phyloP scores from a whole-genome alignment of 2,888 invertebrate genomes.

The Ethmia dodecea region DNA sequence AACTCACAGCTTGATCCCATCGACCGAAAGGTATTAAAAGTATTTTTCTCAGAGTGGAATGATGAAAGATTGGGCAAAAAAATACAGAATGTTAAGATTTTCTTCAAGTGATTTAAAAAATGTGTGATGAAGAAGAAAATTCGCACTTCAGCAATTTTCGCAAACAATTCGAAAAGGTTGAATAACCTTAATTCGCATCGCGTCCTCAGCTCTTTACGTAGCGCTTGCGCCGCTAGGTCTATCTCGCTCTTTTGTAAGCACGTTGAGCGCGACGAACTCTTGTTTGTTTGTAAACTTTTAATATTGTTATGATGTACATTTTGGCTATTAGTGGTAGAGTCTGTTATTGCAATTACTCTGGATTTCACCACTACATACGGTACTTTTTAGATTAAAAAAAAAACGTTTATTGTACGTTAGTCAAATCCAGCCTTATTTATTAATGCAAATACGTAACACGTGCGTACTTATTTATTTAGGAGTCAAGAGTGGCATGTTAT shows the following conservation, averaged over 20 bases:
- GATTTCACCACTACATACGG: slow-evolving; percentile 6
- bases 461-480: slow-evolving; percentile 8
- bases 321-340: slow-evolving; percentile 17
- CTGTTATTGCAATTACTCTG: not conserved
- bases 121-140: too few relatives aligned
- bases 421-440: too few relatives aligned
- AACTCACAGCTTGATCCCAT: too few relatives aligned
- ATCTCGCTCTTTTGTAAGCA: slow-evolving; percentile 34
- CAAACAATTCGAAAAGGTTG: slow-evolving; percentile 48
- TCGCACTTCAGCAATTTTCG: slow-evolving; percentile 43
- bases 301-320: slow-evolving; percentile 19
- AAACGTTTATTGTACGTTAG: too few relatives aligned
- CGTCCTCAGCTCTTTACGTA: slow-evolving; percentile 36
- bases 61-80: too few relatives aligned
- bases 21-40: too few relatives aligned
- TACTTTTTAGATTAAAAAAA: too few relatives aligned
- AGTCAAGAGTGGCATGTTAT: not conserved
- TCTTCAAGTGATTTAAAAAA: too few relatives aligned
- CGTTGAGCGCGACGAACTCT: slow-evolving; percentile 40
- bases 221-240: slow-evolving; percentile 30
- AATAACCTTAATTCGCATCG: slow-evolving; percentile 51
- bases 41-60: too few relatives aligned
- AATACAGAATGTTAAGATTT: too few relatives aligned
- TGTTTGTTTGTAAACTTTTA: slow-evolving; percentile 62
- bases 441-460: too few relatives aligned